Evolutionary conservation across 1,140 invertebrate species (phyloP), one percentile per base, ranked within the genome.

Genomic region (Danaus plexippus): DNA sequence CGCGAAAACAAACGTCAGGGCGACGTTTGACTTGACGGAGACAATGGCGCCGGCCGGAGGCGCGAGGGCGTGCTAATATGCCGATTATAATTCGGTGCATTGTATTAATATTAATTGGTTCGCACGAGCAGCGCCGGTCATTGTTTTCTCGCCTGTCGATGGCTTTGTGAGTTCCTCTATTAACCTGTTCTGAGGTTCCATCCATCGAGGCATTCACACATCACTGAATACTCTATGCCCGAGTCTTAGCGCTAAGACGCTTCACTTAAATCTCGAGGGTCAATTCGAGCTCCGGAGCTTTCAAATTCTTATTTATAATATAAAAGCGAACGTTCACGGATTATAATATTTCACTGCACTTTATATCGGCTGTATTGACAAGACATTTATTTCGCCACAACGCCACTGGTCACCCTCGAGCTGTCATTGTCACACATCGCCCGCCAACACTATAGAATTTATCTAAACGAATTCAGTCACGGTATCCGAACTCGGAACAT

Each of bases 1-100:
- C 78, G 80, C 77, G 71, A 81, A 81, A 84, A 84, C 78, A 84
- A 81, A 81, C 69, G 80, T 80, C 77, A 80, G 64, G 64, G 63
- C 64, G 75, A 75, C 72, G 68, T 67, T 70, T 66, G 64, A 66
- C 59, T 61, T 54, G 64, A 56, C 61, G 61, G 64, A 71, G 59
- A 80, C 80, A 79, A 80, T 75, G 71, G 73, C 67, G 63, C 22
- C 22, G 22, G 60, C 60, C 56, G 53, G 48, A 62, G 64, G 64
- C 55, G 65, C 62, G 61, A 55, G 67, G 63, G 68, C 66, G 70
- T 64, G 67, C 51, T 74, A 75, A 73, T 71, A 60, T 67, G 59
- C 52, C 59, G 67, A 73, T 71, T 75, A 75, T 77, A 78, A 75
- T 69, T 64, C 57, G 69, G 53, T 63, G 69, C 60, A 75, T 75